phyloP scores from a whole-genome alignment of 2,113 vertebrate species.

The Cynoglossus semilaevis region DNA sequence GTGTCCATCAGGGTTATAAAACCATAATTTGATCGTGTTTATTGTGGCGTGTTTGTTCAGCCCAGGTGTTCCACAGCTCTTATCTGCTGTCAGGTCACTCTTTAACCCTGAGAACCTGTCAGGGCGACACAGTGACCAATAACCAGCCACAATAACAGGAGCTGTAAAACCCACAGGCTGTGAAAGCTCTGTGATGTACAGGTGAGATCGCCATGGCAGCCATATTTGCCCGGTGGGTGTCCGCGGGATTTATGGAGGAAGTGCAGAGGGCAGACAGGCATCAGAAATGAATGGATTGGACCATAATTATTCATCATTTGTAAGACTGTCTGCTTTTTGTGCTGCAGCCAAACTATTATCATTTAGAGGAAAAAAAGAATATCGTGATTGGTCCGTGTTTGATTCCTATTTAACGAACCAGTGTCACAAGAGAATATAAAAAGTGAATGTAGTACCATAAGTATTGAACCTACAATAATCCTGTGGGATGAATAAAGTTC shows the following conservation, averaged over 20 bases:
- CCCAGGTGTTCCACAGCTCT: slow-evolving; percentile 24
- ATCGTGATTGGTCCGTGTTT: too few species aligned
- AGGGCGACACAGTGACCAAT: slow-evolving; percentile 24
- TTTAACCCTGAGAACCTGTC: slow-evolving; percentile 35
- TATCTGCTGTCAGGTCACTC: slow-evolving; percentile 29
- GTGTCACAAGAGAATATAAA: too few species aligned
- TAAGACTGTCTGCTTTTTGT: too few species aligned
- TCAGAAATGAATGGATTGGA: too few species aligned
- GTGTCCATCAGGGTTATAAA: slow-evolving; percentile 25
- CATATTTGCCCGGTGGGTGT: slow-evolving; percentile 36
- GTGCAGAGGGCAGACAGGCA: too few species aligned
- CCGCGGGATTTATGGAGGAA: slow-evolving; percentile 47
- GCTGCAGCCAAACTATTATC: too few species aligned
- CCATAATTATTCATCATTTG: too few species aligned
- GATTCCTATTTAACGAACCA: too few species aligned
- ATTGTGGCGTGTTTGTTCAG: slow-evolving; percentile 27
- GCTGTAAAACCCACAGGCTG: slow-evolving; percentile 35
- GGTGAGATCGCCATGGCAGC: slow-evolving; percentile 20
- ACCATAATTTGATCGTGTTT: neutral
- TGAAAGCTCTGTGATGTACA: slow-evolving; percentile 9
- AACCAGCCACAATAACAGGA: slow-evolving; percentile 7
- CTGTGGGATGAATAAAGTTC: too few species aligned
- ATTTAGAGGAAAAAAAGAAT: too few species aligned
- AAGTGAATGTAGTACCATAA: too few species aligned
- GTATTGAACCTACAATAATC: too few species aligned